These are phyloP conservation scores for Anthrax anthrax DNA, from an alignment of 2,888 invertebrate species.

Conservation along the genomic window DNA sequence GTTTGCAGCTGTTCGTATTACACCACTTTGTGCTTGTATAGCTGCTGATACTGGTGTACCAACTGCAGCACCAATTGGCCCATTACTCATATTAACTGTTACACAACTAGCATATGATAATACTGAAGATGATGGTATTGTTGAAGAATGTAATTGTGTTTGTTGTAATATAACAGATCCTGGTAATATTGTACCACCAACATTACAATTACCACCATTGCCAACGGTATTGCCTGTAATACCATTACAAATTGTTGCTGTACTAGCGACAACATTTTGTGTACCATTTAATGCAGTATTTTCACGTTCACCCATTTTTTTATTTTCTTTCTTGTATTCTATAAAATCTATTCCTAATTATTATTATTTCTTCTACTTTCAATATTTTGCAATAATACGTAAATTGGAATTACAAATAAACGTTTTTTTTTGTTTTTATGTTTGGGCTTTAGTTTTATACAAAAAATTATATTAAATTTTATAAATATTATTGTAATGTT, in stretches of 20 bases:
- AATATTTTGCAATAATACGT: no score
- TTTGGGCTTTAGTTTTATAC: no score
- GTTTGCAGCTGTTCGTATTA: conserved; percentile 11
- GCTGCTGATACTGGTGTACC: not conserved
- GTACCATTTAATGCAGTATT: conserved; percentile 2
- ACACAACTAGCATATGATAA: conserved; percentile 7
- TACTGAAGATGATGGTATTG: not conserved
- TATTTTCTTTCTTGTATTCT: no score
- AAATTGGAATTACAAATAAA: no score
- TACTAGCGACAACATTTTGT: conserved; percentile 5
- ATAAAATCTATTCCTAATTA: no score
- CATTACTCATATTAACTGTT: conserved; percentile 6
- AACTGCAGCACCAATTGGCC: not conserved
- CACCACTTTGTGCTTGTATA: not conserved
- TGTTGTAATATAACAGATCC: not conserved
- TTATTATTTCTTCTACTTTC: no score
- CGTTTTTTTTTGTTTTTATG: no score
- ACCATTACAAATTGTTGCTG: conserved; percentile 11
- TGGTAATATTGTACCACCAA: not conserved
- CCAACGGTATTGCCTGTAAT: conserved; percentile 1
- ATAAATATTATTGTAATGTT: no score
- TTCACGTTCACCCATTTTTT: conserved; percentile 10
- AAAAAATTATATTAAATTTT: no score
- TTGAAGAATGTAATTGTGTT: not conserved
- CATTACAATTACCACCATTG: not conserved